These are phyloP conservation scores for Himalopsyche anomala DNA, from an alignment of 2,888 invertebrate species.

Conservation along the genomic window DNA sequence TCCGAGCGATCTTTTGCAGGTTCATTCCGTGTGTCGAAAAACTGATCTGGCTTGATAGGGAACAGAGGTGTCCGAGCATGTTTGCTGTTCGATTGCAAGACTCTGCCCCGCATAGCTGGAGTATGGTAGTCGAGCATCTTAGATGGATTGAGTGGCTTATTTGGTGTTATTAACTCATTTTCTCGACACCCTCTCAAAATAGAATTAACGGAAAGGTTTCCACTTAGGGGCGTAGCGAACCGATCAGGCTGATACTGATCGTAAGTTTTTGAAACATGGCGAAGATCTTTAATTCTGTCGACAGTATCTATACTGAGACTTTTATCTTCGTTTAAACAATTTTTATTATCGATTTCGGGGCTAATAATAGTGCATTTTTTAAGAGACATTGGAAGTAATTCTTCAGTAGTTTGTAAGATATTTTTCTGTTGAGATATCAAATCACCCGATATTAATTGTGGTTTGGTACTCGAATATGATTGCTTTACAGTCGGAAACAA, in stretches of 20 bases:
- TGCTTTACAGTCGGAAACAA: slow-evolving; percentile 20
- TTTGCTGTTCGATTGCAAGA: slow-evolving; percentile 37
- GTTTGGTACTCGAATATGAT: not conserved
- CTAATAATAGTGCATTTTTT: slow-evolving; percentile 4
- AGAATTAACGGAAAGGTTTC: slow-evolving; percentile 56
- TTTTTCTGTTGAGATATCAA: slow-evolving; percentile 6
- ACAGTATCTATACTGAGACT: not conserved
- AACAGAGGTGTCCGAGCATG: slow-evolving; percentile 54
- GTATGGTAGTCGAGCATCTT: slow-evolving; percentile 51
- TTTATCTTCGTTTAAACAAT: slow-evolving; percentile 24
- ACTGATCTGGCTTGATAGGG: slow-evolving; percentile 51
- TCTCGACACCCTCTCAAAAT: slow-evolving; percentile 61
- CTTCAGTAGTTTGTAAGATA: not conserved
- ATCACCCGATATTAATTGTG: not conserved
- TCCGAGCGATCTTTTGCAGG: slow-evolving; percentile 24
- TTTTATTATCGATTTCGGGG: not conserved
- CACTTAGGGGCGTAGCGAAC: slow-evolving; percentile 61
- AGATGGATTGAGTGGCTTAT: slow-evolving; percentile 47
- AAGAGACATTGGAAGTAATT: not conserved
- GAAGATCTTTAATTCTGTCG: slow-evolving; percentile 13
- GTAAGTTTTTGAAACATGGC: not conserved
- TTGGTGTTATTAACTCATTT: slow-evolving; percentile 51
- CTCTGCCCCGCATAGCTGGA: slow-evolving; percentile 52
- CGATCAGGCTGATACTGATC: slow-evolving; percentile 24
- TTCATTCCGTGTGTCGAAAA: slow-evolving; percentile 30